A percentile compares a stretch with the other conserved stretches of the same genome.
phyloP scores from a whole-genome alignment of 37 sponge, comb jelly and placozoan species.

The Ianthella basta region DNA sequence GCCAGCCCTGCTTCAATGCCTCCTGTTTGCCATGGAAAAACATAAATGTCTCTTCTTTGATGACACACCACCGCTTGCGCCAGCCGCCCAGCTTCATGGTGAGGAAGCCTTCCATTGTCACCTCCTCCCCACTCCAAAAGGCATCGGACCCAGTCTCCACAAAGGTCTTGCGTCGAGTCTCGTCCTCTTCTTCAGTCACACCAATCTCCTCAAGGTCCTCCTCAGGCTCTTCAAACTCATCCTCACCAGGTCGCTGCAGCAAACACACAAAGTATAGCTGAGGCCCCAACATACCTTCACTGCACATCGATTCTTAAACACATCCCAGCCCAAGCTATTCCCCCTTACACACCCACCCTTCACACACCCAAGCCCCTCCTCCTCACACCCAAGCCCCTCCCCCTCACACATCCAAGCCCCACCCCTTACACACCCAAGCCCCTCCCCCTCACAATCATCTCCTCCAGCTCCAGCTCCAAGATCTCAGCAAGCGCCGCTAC shows the following conservation, averaged over 20 bases:
- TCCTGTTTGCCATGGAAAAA: slow-evolving; percentile 88
- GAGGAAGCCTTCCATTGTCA: slow-evolving; percentile 72
- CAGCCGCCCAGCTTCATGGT: slow-evolving; percentile 66
- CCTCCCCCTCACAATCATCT: slow-evolving; percentile 2
- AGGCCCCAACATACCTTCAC: too few relatives aligned
- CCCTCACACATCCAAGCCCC: not conserved
- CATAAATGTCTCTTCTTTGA: slow-evolving; percentile 84
- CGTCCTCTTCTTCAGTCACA: slow-evolving; percentile 23
- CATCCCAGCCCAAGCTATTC: too few relatives aligned
- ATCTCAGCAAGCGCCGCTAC: slow-evolving; percentile 43
- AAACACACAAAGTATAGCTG: slow-evolving; percentile 2
- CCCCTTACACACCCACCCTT: not conserved
- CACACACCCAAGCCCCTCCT: slow-evolving; percentile 40
- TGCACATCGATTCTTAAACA: too few relatives aligned
- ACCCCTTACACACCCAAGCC: not conserved
- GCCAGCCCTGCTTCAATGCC: slow-evolving; percentile 90
- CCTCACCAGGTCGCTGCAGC: slow-evolving; percentile 33
- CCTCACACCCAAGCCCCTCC: slow-evolving; percentile 49
- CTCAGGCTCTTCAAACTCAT: slow-evolving; percentile 54
- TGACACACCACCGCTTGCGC: slow-evolving; percentile 86
- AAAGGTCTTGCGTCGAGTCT: slow-evolving; percentile 27
- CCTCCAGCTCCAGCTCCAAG: slow-evolving; percentile 36
- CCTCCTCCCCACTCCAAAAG: slow-evolving; percentile 45
- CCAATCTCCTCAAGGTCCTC: slow-evolving; percentile 51
- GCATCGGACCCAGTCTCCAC: slow-evolving; percentile 21